Evolutionary conservation across 2,797 vertebrate genomes (phyloP).

Genomic region (Acrossocheilus fasciatus): DNA sequence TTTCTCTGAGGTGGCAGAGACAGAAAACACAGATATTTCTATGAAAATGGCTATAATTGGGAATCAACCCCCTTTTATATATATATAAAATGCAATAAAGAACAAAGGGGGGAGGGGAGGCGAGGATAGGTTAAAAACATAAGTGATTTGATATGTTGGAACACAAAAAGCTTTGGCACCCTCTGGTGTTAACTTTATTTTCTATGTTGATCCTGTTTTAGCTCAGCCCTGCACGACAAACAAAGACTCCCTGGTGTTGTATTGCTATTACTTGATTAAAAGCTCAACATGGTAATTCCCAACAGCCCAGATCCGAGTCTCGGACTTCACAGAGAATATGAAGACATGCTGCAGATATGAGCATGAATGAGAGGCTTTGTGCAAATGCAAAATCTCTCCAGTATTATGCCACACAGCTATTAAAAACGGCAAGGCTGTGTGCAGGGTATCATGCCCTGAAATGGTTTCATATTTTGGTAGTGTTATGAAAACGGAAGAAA

Average conservation of each 20-base stretch:
- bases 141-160: constrained; percentile 65
- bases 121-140: constrained; percentile 51
- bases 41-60: constrained; percentile 33
- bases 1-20: constrained; percentile 38
- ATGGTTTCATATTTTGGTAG: not conserved
- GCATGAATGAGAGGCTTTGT: constrained; percentile 28
- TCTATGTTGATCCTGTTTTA: constrained; percentile 69
- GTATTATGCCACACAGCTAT: constrained; percentile 20
- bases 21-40: constrained; percentile 37
- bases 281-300: constrained; percentile 42
- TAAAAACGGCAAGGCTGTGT: not conserved
- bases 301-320: constrained; percentile 22
- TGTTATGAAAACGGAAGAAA: not conserved
- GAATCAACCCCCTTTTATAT: constrained; percentile 55
- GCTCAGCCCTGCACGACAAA: constrained; percentile 64
- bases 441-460: not conserved
- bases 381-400: constrained; percentile 19
- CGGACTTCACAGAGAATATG: constrained; percentile 24
- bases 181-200: constrained; percentile 82
- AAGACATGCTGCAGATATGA: constrained; percentile 17
- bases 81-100: constrained; percentile 51
- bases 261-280: constrained; percentile 52
- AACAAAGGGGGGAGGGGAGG: not conserved
- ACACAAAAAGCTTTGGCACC: constrained; percentile 86
- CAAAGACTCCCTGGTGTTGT: constrained; percentile 61